Evolutionary conservation across 2,797 vertebrate genomes (phyloP).

Genomic region (Diplodus puntazzo): DNA sequence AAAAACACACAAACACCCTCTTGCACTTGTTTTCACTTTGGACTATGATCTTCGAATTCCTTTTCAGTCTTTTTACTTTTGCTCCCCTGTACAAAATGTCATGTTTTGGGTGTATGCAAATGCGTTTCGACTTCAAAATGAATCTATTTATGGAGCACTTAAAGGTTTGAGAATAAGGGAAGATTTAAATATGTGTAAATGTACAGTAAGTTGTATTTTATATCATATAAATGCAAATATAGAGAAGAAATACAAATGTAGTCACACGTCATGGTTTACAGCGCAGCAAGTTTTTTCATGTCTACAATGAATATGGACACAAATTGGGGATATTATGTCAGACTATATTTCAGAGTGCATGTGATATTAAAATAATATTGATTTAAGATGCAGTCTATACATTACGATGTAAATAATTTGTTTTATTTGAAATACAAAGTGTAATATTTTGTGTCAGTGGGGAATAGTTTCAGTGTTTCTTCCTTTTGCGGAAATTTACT

Average conservation of each 20-base stretch:
- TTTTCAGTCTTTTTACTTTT: slow-evolving; percentile 53
- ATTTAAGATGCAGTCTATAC: slow-evolving; percentile 90
- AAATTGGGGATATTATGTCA: slow-evolving; percentile 82
- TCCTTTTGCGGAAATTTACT: slow-evolving; percentile 93
- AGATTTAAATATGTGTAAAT: slow-evolving; percentile 94
- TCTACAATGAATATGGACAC: slow-evolving; percentile 78
- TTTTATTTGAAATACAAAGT: slow-evolving; percentile 93
- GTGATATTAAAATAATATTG: slow-evolving; percentile 89
- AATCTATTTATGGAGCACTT: slow-evolving; percentile 98
- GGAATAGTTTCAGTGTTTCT: slow-evolving; percentile 93
- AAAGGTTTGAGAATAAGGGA: slow-evolving; percentile 87
- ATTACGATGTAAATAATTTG: slow-evolving; percentile 88
- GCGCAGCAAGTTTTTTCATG: slow-evolving; percentile 79
- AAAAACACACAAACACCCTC: slow-evolving; percentile 54
- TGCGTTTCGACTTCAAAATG: slow-evolving; percentile 89
- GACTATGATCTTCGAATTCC: slow-evolving; percentile 49
- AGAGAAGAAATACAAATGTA: slow-evolving; percentile 84
- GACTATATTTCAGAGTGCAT: slow-evolving; percentile 92
- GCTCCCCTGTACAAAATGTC: slow-evolving; percentile 85
- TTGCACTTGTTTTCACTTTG: slow-evolving; percentile 91
- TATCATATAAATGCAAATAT: slow-evolving; percentile 92
- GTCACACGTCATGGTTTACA: slow-evolving; percentile 85
- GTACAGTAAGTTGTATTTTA: slow-evolving; percentile 95
- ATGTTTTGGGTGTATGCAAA: slow-evolving; percentile 94
- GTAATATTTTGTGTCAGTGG: slow-evolving; percentile 98